phyloP scores from a whole-genome alignment of 37 sponge, comb jelly and placozoan genomes.

The Aplysina aerophoba region DNA sequence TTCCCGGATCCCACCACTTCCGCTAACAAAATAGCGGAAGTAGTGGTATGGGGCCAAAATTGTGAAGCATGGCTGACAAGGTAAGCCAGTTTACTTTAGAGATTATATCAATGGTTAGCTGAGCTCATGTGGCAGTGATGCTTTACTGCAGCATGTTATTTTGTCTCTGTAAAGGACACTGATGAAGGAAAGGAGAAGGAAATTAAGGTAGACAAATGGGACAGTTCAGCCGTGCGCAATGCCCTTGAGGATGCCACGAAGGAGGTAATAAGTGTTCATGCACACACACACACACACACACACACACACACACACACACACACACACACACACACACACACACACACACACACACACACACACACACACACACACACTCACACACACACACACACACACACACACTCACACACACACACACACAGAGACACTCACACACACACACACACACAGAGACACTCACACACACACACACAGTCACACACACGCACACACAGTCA shows the following conservation, averaged over 20 bases:
- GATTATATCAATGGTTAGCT: too few species aligned
- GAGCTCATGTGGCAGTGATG: too few species aligned
- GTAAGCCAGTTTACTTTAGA: too few species aligned
- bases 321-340: constrained; percentile 27
- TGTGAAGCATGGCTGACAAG: too few species aligned
- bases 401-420: constrained; percentile 24
- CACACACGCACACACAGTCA: not conserved
- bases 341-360: constrained; percentile 27
- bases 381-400: constrained; percentile 27
- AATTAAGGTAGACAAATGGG: constrained; percentile 77
- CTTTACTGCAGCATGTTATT: too few species aligned
- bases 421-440: not conserved
- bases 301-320: constrained; percentile 27
- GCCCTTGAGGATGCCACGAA: constrained; percentile 78
- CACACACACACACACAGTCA: too few species aligned
- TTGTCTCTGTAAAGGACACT: not conserved
- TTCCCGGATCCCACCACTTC: too few species aligned
- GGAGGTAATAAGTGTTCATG: constrained; percentile 47
- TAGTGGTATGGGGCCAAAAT: too few species aligned
- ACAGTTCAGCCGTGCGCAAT: constrained; percentile 70
- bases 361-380: constrained; percentile 24
- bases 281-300: not conserved
- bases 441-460: too few species aligned
- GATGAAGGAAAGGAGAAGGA: constrained; percentile 37
- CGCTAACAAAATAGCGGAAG: too few species aligned